Percentiles rank a stretch among this genome's conserved stretches.
Conservation (phyloP, 2,113 vertebrate species). For the Brachyhypopomus gauderio region DNA sequence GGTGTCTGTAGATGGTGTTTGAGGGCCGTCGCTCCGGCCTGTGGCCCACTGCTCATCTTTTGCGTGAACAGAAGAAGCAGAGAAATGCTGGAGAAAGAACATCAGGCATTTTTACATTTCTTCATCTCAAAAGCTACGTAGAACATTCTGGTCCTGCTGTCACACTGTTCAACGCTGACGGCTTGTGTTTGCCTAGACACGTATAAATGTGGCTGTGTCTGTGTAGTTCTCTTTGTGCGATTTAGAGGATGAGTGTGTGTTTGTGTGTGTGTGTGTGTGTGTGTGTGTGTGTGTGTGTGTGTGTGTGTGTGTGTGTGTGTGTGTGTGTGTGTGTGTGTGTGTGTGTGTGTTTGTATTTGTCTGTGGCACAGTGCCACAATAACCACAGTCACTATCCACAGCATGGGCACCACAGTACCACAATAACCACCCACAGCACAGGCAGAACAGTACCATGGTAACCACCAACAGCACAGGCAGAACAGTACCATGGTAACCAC, state of each 20-base stretch:
- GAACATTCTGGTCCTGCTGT: not conserved
- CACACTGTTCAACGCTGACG: too few relatives aligned
- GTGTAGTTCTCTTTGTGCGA: not conserved
- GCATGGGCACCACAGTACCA: too few relatives aligned
- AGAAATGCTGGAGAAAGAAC: not conserved
- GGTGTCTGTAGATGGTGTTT: constrained; percentile 9
- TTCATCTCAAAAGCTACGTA: not conserved
- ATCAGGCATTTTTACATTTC: not conserved
- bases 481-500: too few relatives aligned
- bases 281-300: not conserved
- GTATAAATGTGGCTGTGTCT: too few relatives aligned
- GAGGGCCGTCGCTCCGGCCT: not conserved
- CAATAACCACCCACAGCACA: too few relatives aligned
- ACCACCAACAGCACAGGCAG: too few relatives aligned
- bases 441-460: too few relatives aligned
- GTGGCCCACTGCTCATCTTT: not conserved
- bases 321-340: not conserved
- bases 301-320: not conserved
- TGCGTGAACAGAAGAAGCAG: not conserved
- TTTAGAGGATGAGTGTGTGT: not conserved
- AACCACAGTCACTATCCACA: too few relatives aligned
- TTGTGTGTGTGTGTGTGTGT: not conserved
- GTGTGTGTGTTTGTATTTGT: too few relatives aligned
- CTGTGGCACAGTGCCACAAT: too few relatives aligned
- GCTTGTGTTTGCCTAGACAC: too few relatives aligned